Evolutionary conservation across 1,140 invertebrate species (phyloP).

Genomic region (Phymastichus coffea): DNA sequence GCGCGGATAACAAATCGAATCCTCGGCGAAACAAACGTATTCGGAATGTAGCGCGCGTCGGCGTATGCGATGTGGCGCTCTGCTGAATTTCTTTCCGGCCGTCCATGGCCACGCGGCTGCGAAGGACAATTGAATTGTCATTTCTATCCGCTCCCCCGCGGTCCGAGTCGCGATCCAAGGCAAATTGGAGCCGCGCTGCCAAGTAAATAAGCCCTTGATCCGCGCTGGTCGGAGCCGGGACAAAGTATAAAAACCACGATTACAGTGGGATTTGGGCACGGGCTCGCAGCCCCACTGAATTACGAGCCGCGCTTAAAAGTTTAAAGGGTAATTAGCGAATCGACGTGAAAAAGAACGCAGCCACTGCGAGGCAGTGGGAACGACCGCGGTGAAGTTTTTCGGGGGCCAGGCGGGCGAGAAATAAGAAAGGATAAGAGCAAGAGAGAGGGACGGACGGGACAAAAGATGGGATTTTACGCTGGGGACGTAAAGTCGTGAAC

Average conservation of each 20-base stretch:
- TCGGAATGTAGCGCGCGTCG: conserved; percentile 11
- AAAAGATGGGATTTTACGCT: conserved; percentile 13
- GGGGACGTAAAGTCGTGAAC: conserved; percentile 10
- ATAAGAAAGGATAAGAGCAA: background rate
- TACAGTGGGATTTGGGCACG: background rate
- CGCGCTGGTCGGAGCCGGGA: conserved; percentile 1
- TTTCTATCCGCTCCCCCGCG: no score
- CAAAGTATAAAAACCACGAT: background rate
- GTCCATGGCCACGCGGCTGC: background rate
- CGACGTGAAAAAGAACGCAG: conserved; percentile 16
- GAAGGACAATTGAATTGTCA: conserved; percentile 6
- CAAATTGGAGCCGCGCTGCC: background rate
- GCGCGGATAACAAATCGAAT: conserved; percentile 19
- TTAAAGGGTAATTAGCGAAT: conserved; percentile 16
- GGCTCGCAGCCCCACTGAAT: conserved; percentile 11
- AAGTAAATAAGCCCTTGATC: background rate
- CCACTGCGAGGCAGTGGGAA: no score
- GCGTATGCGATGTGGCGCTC: no score
- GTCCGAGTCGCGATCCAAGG: background rate
- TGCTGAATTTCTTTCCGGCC: background rate
- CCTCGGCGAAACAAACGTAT: conserved; percentile 5
- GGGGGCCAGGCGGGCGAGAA: background rate
- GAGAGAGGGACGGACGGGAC: background rate
- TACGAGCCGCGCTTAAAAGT: conserved; percentile 9
- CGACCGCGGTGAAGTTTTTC: no score